A percentile compares a stretch with the other conserved stretches of the same genome.
These are phyloP conservation scores for Hemibagrus wyckioides DNA, from an alignment of 2,113 vertebrate species.

Conservation along the genomic window DNA sequence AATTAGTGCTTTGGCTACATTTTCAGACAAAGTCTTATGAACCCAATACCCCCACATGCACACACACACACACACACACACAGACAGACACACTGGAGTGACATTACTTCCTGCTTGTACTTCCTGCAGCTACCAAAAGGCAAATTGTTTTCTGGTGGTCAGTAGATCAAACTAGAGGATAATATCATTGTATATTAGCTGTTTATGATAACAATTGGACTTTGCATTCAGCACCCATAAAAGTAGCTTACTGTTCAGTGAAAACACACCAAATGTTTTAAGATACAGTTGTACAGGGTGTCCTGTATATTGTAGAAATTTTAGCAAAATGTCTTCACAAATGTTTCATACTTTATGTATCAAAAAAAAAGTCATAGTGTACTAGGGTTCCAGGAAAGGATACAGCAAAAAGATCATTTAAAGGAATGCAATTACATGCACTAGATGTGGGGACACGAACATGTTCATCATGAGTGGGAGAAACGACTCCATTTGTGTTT, in stretches of 20 bases:
- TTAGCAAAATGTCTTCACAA: too few species aligned
- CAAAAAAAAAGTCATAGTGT: too few species aligned
- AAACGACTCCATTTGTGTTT: too few species aligned
- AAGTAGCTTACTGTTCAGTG: not conserved
- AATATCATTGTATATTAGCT: not conserved
- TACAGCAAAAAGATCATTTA: too few species aligned
- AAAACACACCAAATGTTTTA: not conserved
- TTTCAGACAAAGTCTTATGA: not conserved
- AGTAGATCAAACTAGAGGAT: not conserved
- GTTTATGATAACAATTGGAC: not conserved
- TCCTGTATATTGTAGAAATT: too few species aligned
- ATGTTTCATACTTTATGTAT: too few species aligned
- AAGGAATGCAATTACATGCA: too few species aligned
- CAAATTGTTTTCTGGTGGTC: not conserved
- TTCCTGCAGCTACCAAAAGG: not conserved
- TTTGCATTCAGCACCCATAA: not conserved
- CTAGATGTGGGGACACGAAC: too few species aligned
- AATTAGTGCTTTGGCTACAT: not conserved
- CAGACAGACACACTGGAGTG: not conserved
- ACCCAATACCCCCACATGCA: too few species aligned
- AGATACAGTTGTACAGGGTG: not conserved
- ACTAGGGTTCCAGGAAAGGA: too few species aligned
- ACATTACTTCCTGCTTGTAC: not conserved
- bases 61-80: too few species aligned
- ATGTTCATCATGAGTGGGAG: too few species aligned